Evolutionary conservation across 2,113 vertebrate species (phyloP).

Genomic region (Cyphomyrus plagiostoma): DNA sequence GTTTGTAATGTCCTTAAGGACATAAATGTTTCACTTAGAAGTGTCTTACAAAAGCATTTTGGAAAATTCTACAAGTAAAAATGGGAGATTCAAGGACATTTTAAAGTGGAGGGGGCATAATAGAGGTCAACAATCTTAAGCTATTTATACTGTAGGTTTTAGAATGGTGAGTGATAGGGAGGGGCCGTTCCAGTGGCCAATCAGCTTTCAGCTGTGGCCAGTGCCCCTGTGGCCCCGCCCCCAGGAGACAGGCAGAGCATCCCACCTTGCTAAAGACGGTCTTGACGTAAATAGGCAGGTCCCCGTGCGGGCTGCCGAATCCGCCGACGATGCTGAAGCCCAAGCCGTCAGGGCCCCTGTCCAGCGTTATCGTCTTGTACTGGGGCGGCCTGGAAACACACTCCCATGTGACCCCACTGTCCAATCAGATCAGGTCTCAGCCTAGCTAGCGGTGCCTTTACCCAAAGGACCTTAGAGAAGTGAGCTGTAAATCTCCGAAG

Average conservation of each 20-base stretch:
- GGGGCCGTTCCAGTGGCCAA: not conserved
- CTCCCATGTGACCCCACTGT: not conserved
- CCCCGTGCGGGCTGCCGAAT: conserved; percentile 89
- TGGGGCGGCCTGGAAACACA: conserved; percentile 77
- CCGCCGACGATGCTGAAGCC: conserved; percentile 98
- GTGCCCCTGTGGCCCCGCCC: not conserved
- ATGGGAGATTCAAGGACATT: not conserved
- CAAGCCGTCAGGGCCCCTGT: conserved; percentile 86
- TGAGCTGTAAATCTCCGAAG: not conserved
- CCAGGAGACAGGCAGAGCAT: not conserved
- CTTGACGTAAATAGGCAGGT: conserved; percentile 94
- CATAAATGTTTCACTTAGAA: not conserved
- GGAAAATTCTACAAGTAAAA: not conserved
- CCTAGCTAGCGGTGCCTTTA: not conserved
- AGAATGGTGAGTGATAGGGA: not conserved
- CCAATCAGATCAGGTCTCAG: not conserved
- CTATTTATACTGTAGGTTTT: not conserved
- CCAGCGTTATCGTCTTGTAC: conserved; percentile 83
- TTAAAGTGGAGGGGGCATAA: not conserved
- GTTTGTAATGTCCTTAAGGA: not conserved
- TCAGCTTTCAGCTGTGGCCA: not conserved
- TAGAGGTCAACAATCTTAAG: not conserved
- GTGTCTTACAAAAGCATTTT: not conserved
- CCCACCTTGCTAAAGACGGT: conserved; percentile 90
- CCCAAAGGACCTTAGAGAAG: not conserved